These are phyloP conservation scores for Trissolcus brochymenae DNA, from an alignment of 2,888 invertebrate species.

Conservation along the genomic window DNA sequence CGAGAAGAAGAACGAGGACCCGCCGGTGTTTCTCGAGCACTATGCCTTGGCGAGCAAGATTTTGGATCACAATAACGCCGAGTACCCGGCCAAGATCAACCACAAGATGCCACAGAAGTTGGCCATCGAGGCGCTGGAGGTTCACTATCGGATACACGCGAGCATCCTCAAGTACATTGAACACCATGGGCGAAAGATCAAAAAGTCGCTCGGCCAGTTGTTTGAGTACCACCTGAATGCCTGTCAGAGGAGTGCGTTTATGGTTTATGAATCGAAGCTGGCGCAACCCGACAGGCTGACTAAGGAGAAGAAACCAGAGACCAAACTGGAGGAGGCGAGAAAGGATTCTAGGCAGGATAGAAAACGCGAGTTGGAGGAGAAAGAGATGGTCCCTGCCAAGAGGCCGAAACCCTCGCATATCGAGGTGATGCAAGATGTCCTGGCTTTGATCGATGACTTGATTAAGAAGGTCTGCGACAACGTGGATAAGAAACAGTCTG, in stretches of 20 bases:
- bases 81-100: constrained; percentile 90
- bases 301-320: constrained; percentile 53
- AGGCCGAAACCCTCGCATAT: constrained; percentile 71
- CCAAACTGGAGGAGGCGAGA: constrained; percentile 15
- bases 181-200: constrained; percentile 84
- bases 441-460: constrained; percentile 71
- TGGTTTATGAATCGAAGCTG: constrained; percentile 75
- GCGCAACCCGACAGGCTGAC: neutral
- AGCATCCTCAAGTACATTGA: constrained; percentile 92
- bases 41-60: constrained; percentile 87
- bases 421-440: constrained; percentile 74
- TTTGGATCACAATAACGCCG: constrained; percentile 87
- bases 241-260: constrained; percentile 77
- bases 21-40: constrained; percentile 85
- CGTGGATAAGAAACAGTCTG: constrained; percentile 57
- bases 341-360: constrained; percentile 65
- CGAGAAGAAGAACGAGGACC: constrained; percentile 88
- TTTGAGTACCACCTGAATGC: constrained; percentile 79
- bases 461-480: constrained; percentile 72
- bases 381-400: constrained; percentile 54
- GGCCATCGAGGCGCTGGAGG: constrained; percentile 92
- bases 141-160: constrained; percentile 90
- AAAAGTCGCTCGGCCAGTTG: constrained; percentile 79
- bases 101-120: constrained; percentile 89
- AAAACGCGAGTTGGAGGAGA: constrained; percentile 39